Base-by-base conservation (phyloP, 2,797 vertebrate species). In the Nannoperca obscura region DNA sequence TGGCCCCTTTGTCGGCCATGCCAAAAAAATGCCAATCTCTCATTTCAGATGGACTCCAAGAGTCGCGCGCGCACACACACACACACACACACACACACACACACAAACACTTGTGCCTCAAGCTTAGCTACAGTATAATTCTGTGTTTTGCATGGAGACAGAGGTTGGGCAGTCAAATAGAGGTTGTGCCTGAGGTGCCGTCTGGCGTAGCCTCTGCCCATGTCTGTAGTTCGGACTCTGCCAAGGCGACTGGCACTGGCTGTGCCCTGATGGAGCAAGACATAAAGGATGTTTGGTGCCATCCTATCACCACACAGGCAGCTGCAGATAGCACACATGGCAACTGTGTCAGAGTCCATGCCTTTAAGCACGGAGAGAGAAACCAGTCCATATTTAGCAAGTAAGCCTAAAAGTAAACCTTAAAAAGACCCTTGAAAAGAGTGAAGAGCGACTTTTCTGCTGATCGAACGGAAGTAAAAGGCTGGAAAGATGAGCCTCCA, bases 271-370 rank as follows among this genome's bases (percentile, higher is more conserved):
- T 85, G 86, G 86, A 91, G 76, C 74, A 32, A 78, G 84, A 70
- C 67, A 71, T 82, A 86, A 84, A 80, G 83, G 68, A 71, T 47
- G 80, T 71, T 83, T 58, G 82, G 75, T 88, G 91, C 91, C 90
- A 86, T 85, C 69, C 88, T 92, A 93, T 94, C 93, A 0, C 89
- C 90, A 91, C 92, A 89, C 90, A 90, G 80, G 88, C 91, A 88
- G 90, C 91, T 93, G 90, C 84, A 91, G 93, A 94, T 90, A 88
- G 82, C 84, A 59, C 83, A 83, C 80, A 90, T 79, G 88, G 91
- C 81, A 74, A 80, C 81, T 53, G 80, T 71, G 86, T 86, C 81
- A 36, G 46, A 71, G 84, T 74, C 75, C 78, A 52, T 88, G 92
- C 87, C 92, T 93, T 90, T 34, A 73, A 91, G 90, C 90, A 17